Percentiles rank a stretch among this genome's conserved stretches.
These are phyloP conservation scores for Masticophis lateralis DNA, from an alignment of 2,797 vertebrate genomes.

Conservation along the genomic window DNA sequence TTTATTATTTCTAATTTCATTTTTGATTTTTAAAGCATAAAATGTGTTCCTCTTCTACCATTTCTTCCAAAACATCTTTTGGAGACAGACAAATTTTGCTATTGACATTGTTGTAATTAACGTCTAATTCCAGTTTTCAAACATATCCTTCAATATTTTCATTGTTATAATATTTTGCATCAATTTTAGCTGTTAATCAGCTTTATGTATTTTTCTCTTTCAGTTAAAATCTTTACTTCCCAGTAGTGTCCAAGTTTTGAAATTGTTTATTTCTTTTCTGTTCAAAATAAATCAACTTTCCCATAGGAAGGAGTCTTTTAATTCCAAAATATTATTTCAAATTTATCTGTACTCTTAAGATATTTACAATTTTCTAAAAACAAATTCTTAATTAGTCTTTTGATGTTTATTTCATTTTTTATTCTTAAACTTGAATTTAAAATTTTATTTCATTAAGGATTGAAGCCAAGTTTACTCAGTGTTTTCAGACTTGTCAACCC, in stretches of 20 bases:
- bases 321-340: background rate
- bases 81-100: background rate
- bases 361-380: background rate
- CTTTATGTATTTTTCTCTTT: background rate
- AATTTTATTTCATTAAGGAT: background rate
- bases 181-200: background rate
- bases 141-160: background rate
- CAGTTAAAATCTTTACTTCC: background rate
- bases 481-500: background rate
- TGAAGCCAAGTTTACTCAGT: background rate
- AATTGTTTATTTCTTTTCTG: background rate
- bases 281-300: background rate
- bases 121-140: background rate
- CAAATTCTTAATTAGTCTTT: background rate
- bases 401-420: background rate
- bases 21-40: background rate
- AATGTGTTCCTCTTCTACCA: background rate
- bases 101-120: background rate
- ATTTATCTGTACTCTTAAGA: background rate
- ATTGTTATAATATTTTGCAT: background rate
- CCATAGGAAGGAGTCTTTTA: background rate
- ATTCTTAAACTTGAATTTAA: background rate
- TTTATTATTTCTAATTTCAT: background rate
- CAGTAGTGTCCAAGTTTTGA: background rate
- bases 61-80: background rate